A percentile compares a stretch with the other conserved stretches of the same genome.
phyloP scores from a whole-genome alignment of 1,140 invertebrate genomes.

The Hydropsyche tenuis region DNA sequence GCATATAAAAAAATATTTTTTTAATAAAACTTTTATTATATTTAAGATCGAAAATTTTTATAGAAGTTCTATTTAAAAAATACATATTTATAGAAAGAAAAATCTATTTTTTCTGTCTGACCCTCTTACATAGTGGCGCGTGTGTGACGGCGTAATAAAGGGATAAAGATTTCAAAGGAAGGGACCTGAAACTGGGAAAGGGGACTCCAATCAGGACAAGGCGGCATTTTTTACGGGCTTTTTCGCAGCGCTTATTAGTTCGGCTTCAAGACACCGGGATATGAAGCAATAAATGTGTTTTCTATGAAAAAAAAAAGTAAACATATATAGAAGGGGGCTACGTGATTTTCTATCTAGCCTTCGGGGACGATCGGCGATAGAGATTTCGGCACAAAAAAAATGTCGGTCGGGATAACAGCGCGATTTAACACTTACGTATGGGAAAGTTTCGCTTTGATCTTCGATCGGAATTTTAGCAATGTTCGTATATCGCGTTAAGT shows the following conservation, averaged over 20 bases:
- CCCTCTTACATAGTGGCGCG: not conserved
- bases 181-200: not conserved
- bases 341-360: too few species aligned
- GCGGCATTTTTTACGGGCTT: constrained; percentile 26
- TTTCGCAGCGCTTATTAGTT: constrained; percentile 34
- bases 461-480: too few species aligned
- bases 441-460: too few species aligned
- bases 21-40: too few species aligned
- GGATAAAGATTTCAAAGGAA: constrained; percentile 23
- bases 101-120: not conserved
- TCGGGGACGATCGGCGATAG: too few species aligned
- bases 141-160: constrained; percentile 21
- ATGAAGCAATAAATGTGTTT: constrained; percentile 36
- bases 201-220: constrained; percentile 28
- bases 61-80: too few species aligned
- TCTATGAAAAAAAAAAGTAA: constrained; percentile 15
- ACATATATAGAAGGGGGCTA: too few species aligned
- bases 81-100: not conserved
- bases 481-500: too few species aligned
- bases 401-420: too few species aligned
- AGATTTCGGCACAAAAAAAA: too few species aligned
- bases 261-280: constrained; percentile 14
- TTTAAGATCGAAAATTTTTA: not conserved
- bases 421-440: too few species aligned
- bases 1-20: too few species aligned